phyloP scores from a whole-genome alignment of 2,113 vertebrate genomes.

The Chiloscyllium plagiosum region DNA sequence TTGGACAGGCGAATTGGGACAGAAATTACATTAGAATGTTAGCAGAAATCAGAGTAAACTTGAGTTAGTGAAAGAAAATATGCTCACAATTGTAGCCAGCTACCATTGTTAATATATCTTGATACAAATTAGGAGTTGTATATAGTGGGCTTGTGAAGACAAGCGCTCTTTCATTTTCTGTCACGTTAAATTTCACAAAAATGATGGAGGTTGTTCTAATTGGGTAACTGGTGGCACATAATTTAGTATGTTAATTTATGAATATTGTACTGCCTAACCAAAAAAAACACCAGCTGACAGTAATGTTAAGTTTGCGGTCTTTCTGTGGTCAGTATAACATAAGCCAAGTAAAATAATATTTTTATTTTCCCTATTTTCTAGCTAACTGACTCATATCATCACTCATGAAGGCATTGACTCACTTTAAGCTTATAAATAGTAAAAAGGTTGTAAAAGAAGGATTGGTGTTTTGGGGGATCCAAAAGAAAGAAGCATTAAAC shows the following conservation, averaged over 20 bases:
- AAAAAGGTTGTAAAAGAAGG: neutral
- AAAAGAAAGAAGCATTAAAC: neutral
- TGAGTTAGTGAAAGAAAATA: neutral
- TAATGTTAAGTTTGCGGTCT: neutral
- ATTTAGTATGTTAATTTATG: neutral
- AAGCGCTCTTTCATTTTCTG: neutral
- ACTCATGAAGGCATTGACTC: neutral
- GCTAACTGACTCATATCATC: neutral
- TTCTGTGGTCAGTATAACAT: neutral
- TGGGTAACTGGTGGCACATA: neutral
- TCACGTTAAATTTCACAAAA: neutral
- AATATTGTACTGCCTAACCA: neutral
- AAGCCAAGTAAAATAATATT: neutral
- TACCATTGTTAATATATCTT: neutral
- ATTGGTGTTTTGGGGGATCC: neutral
- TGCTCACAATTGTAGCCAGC: neutral
- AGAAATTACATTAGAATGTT: neutral
- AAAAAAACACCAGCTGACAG: neutral
- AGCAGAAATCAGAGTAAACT: neutral
- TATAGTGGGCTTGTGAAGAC: neutral
- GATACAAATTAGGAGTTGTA: neutral
- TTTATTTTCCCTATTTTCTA: neutral
- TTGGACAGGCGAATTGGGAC: neutral
- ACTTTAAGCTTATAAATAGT: neutral
- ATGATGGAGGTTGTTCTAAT: neutral